Evolutionary conservation across 2,797 vertebrate species (phyloP).

Genomic region (Discoglossus pictus): DNA sequence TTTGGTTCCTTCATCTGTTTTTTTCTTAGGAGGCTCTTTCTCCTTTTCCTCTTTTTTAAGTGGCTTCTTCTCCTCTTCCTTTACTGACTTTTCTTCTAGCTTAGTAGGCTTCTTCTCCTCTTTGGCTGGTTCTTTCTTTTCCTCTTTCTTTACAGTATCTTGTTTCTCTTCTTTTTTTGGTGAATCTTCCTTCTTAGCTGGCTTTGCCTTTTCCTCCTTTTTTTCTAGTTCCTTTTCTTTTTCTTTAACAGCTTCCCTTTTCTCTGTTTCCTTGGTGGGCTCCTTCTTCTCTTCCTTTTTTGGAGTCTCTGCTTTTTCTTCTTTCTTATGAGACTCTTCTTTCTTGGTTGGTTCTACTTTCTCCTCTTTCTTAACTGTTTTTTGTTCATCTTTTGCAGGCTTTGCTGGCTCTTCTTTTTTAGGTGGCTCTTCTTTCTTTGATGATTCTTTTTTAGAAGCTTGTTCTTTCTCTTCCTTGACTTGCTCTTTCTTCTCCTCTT

Average conservation of each 20-base stretch:
- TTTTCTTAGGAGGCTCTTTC: conserved; percentile 61
- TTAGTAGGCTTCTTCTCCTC: conserved; percentile 57
- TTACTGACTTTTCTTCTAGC: conserved; percentile 13
- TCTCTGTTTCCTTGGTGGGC: conserved; percentile 54
- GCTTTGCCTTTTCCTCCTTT: conserved; percentile 50
- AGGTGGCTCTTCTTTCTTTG: conserved; percentile 43
- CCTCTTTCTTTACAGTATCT: conserved; percentile 52
- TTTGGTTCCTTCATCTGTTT: conserved; percentile 62
- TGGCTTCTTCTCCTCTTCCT: conserved; percentile 61
- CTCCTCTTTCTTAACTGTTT: conserved; percentile 60
- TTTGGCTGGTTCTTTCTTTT: conserved; percentile 56
- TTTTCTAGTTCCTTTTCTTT: conserved; percentile 28
- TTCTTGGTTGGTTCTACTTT: conserved; percentile 8
- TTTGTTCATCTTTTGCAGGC: conserved; percentile 54
- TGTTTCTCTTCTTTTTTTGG: conserved; percentile 47
- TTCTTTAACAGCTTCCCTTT: conserved; percentile 52
- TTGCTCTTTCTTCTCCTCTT: conserved; percentile 50
- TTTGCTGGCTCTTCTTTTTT: conserved; percentile 39
- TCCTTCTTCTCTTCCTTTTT: conserved; percentile 54
- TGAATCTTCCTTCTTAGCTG: not conserved
- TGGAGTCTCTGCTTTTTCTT: not conserved
- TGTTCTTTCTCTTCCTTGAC: conserved; percentile 59
- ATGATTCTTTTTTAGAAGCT: conserved; percentile 53
- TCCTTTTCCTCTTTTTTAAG: conserved; percentile 46
- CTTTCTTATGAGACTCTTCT: conserved; percentile 1